These are phyloP conservation scores for Drosophila pachea DNA, from an alignment of 1,140 invertebrate genomes.

Conservation along the genomic window DNA sequence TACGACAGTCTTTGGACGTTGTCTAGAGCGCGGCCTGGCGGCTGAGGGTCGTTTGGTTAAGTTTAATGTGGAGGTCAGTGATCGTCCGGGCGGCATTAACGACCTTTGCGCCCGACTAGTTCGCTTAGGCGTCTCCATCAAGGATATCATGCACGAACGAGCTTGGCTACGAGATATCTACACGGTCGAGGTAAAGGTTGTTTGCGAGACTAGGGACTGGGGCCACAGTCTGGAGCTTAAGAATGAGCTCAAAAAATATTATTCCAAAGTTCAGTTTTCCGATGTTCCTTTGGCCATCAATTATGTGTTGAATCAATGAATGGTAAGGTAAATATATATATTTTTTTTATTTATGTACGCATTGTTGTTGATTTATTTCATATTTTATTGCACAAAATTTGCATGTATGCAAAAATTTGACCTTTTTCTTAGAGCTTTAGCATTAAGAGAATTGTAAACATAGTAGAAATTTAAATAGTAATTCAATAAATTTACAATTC, in stretches of 20 bases:
- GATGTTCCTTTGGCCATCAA: constrained; percentile 79
- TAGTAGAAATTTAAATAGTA: constrained; percentile 60
- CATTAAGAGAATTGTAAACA: constrained; percentile 40
- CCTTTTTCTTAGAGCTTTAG: constrained; percentile 53
- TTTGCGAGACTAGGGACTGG: constrained; percentile 90
- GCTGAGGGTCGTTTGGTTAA: constrained; percentile 92
- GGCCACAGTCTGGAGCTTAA: constrained; percentile 86
- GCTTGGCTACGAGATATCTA: constrained; percentile 96
- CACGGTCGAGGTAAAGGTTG: constrained; percentile 88
- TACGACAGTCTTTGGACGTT: constrained; percentile 92
- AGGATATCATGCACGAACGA: constrained; percentile 95
- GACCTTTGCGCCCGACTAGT: constrained; percentile 89
- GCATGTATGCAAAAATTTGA: constrained; percentile 49
- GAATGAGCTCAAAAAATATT: constrained; percentile 82
- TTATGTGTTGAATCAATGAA: constrained; percentile 44
- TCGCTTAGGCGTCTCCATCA: constrained; percentile 91
- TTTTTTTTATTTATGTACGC: constrained; percentile 6
- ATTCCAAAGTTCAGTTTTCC: constrained; percentile 80
- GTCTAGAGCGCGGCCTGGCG: constrained; percentile 92
- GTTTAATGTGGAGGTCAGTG: constrained; percentile 91
- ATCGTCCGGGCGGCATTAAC: constrained; percentile 91
- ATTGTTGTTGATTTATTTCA: constrained; percentile 47
- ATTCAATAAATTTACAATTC: constrained; percentile 67
- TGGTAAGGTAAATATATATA: neutral
- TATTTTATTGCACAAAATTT: constrained; percentile 37